Conservation (phyloP, 2,888 invertebrate species). For the Sinohyriopsis cumingii region DNA sequence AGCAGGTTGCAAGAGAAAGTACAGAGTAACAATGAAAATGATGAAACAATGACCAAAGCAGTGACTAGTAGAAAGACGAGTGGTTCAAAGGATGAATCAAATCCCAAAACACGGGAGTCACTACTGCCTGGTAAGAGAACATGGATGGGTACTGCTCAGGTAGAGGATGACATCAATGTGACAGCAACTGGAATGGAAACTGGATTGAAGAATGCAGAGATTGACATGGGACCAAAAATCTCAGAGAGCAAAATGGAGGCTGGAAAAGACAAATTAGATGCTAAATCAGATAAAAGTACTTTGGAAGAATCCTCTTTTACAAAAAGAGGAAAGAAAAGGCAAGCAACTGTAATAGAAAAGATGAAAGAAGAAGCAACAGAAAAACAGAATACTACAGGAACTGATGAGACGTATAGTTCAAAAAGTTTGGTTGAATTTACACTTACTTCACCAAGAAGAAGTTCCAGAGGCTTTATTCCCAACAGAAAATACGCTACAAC, state of each 20-base stretch:
- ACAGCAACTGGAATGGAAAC: neutral
- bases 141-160: too few relatives aligned
- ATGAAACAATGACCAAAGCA: neutral
- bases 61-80: conserved; percentile 1
- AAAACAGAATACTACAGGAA: neutral
- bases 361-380: neutral
- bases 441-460: conserved; percentile 39
- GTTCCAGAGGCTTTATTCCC: conserved; percentile 51
- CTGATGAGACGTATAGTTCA: neutral
- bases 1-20: neutral
- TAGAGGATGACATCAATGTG: too few relatives aligned
- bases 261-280: neutral
- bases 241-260: neutral
- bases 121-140: too few relatives aligned
- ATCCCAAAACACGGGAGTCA: too few relatives aligned
- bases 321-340: neutral
- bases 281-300: neutral
- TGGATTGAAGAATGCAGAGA: neutral
- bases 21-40: neutral
- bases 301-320: too few relatives aligned
- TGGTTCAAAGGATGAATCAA: too few relatives aligned
- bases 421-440: too few relatives aligned
- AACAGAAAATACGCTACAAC: conserved; percentile 55
- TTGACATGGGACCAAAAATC: neutral
- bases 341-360: neutral